Evolutionary conservation across 35 echinoderm and acorn worm species (phyloP).

Genomic region (Holothuria glaberrima): DNA sequence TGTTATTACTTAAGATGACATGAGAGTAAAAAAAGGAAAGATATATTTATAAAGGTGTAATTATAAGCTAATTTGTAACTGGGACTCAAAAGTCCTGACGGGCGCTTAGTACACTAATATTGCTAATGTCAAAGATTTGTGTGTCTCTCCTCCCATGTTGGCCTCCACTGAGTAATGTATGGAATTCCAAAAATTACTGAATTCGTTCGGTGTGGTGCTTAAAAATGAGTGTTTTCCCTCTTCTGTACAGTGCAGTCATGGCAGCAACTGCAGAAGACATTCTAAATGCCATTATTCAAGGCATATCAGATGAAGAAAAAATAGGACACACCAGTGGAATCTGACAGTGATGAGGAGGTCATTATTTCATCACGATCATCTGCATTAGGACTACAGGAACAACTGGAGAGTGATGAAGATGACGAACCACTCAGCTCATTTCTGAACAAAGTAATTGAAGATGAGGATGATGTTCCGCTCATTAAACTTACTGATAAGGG

Average conservation of each 20-base stretch:
- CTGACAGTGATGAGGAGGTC: constrained; percentile 9
- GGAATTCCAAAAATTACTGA: too few relatives aligned
- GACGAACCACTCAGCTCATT: neutral
- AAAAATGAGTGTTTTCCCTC: neutral
- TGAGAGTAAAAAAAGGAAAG: too few relatives aligned
- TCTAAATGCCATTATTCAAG: neutral
- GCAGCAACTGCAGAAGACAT: neutral
- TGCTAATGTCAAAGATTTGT: neutral
- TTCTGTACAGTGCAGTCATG: neutral
- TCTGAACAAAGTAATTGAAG: neutral
- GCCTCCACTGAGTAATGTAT: neutral
- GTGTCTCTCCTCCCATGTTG: neutral
- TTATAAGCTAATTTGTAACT: neutral
- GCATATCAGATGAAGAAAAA: neutral
- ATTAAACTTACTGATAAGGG: neutral
- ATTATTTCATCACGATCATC: neutral
- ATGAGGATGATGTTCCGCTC: constrained; percentile 29
- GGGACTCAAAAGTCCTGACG: too few relatives aligned
- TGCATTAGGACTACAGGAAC: neutral
- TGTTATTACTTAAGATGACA: too few relatives aligned
- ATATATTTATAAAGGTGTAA: too few relatives aligned
- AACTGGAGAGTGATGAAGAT: constrained; percentile 22
- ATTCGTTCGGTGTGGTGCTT: neutral
- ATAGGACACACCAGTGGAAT: neutral
- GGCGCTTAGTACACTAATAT: neutral